These are phyloP conservation scores for Eulemur coronatus DNA, from an alignment of 2,797 vertebrate species.

Conservation along the genomic window DNA sequence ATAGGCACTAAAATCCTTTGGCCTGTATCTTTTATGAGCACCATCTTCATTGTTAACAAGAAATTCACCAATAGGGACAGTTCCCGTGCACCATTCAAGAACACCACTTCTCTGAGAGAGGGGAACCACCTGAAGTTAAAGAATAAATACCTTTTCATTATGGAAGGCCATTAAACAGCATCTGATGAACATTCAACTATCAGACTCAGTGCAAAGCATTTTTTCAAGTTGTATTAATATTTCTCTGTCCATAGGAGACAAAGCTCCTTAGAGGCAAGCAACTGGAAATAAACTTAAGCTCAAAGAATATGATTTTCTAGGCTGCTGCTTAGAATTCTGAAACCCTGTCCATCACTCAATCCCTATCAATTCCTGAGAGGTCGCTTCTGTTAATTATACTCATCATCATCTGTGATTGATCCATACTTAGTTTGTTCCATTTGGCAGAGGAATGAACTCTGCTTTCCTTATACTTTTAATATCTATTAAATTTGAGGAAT, in stretches of 20 bases:
- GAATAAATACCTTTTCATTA: slow-evolving; percentile 7
- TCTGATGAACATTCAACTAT: not conserved
- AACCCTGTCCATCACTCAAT: not conserved
- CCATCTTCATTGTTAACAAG: slow-evolving; percentile 90
- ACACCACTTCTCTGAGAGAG: slow-evolving; percentile 97
- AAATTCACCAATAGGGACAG: slow-evolving; percentile 94
- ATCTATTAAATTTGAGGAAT: not conserved
- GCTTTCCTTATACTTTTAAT: not conserved
- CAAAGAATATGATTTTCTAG: not conserved
- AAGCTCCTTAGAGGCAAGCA: not conserved
- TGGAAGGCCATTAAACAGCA: not conserved
- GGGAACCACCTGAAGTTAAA: slow-evolving; percentile 92
- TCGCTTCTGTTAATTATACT: not conserved
- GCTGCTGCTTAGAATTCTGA: not conserved
- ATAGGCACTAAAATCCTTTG: slow-evolving; percentile 87
- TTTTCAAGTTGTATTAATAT: not conserved
- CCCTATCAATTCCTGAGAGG: not conserved
- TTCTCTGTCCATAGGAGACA: not conserved
- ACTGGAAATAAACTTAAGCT: not conserved
- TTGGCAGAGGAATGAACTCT: not conserved
- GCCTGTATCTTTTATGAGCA: slow-evolving; percentile 94
- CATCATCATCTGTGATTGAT: not conserved
- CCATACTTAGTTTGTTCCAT: not conserved
- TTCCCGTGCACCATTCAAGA: slow-evolving; percentile 97
- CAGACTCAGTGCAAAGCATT: not conserved